A percentile compares a stretch with the other conserved stretches of the same genome.
phyloP scores from a whole-genome alignment of 2,888 invertebrate genomes.

The Xestia ashworthii region DNA sequence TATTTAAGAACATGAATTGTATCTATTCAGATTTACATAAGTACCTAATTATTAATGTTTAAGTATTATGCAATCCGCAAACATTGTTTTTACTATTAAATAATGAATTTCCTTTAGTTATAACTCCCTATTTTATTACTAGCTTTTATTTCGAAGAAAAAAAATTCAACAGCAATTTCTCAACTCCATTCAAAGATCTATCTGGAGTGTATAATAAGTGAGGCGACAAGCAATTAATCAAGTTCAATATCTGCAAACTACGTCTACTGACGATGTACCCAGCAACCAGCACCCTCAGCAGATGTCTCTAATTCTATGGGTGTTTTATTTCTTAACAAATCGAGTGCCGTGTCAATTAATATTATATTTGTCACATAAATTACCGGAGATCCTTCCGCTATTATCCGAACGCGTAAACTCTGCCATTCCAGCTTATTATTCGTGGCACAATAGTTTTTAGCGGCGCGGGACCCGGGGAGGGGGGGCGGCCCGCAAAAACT shows the following conservation, averaged over 20 bases:
- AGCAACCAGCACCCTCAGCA: slow-evolving; percentile 61
- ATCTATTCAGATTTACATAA: not conserved
- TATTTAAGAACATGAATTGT: not conserved
- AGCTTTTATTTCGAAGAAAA: slow-evolving; percentile 8
- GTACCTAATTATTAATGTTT: not conserved
- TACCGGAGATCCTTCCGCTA: slow-evolving; percentile 80
- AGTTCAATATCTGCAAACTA: slow-evolving; percentile 45
- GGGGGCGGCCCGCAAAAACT: slow-evolving; percentile 86
- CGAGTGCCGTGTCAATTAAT: slow-evolving; percentile 86
- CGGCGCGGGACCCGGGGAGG: slow-evolving; percentile 67
- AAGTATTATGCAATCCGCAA: not conserved
- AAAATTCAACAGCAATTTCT: slow-evolving; percentile 12
- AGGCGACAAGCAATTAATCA: slow-evolving; percentile 66
- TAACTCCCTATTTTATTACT: not conserved
- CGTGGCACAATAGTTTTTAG: slow-evolving; percentile 84
- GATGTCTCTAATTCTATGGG: slow-evolving; percentile 81
- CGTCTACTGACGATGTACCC: not conserved
- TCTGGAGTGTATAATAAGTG: slow-evolving; percentile 55
- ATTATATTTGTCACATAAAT: slow-evolving; percentile 89
- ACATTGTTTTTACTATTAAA: not conserved
- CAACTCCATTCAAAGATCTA: slow-evolving; percentile 34
- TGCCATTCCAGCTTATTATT: slow-evolving; percentile 75
- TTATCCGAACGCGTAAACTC: slow-evolving; percentile 69
- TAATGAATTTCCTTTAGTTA: not conserved
- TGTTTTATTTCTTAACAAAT: slow-evolving; percentile 80